phyloP scores from a whole-genome alignment of 2,888 invertebrate genomes.

The Spilosoma lubricipeda region DNA sequence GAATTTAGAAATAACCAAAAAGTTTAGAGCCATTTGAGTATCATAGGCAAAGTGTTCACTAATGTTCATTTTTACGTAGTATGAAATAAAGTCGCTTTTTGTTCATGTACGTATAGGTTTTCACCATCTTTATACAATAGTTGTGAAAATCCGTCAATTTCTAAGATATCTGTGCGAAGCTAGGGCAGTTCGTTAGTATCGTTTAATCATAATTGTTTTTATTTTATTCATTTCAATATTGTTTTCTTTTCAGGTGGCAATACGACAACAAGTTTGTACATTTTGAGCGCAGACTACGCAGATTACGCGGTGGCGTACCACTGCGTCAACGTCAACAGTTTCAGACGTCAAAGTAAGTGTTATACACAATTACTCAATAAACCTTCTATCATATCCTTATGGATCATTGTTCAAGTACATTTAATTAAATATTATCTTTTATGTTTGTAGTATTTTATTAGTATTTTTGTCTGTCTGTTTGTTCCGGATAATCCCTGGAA shows the following conservation, averaged over 20 bases:
- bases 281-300: slow-evolving; percentile 89
- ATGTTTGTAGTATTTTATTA: too few species aligned
- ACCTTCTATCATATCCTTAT: background rate
- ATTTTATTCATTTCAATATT: background rate
- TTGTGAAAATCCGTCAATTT: too few species aligned
- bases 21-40: background rate
- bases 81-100: too few species aligned
- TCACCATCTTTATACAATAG: too few species aligned
- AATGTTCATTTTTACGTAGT: background rate
- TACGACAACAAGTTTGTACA: slow-evolving; percentile 68
- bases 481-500: too few species aligned
- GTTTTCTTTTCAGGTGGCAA: slow-evolving; percentile 36
- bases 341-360: slow-evolving; percentile 65
- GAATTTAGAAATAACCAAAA: background rate
- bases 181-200: too few species aligned
- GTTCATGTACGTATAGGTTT: too few species aligned
- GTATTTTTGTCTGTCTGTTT: too few species aligned
- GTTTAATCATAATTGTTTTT: too few species aligned
- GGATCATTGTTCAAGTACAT: background rate
- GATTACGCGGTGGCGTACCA: slow-evolving; percentile 88
- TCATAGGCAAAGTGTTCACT: background rate
- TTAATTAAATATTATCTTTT: too few species aligned
- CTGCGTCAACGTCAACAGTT: slow-evolving; percentile 76
- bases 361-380: background rate
- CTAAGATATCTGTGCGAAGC: too few species aligned